Base-by-base conservation (phyloP, 2,888 invertebrate genomes). In the Mythimna loreyi region DNA sequence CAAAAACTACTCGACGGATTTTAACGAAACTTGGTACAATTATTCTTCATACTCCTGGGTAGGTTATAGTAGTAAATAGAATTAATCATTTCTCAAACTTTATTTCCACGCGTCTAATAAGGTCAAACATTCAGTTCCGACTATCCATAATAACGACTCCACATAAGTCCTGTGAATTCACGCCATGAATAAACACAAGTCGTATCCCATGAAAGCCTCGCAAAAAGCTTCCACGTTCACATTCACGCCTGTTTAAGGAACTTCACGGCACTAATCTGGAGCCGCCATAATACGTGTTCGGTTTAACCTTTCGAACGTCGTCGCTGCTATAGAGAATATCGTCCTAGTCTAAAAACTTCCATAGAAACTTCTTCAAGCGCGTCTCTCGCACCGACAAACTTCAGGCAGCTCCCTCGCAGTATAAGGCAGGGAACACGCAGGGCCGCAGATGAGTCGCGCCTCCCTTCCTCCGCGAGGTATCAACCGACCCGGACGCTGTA, bases 401-500 rank as follows among this genome's bases (percentile, higher is more conserved):
- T 87, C 86, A 0, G 90, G 87, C 43, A 85, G 71, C 6, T 72
- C 59, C 2, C 85, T 72, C 7, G 91, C 89, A 2, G 86, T 90
- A 81, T 92, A 93, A 0, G 86, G 86, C 36, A 84, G 80, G 0
- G 68, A 67, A 67, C 90, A 90, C 0, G 69, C 45, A 0, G 87
- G 89, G 0, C 92, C 92, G 75, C 92, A 92, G 3, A 91, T 70
- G 0, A 76, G 75, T 16, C 67, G 50, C 1, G 96, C 95, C n/a
- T 91, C 92, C 1, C 79, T 80, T 2, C 95, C 89, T 9, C 90
- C 90, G 1, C 92, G 81, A 1, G 92, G 90, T 19, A 96, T 80
- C 55, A 97, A 82, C 0, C 91, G 86, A 0, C 96, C 97, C 0
- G 96, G 96, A 5, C 86, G 78, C 21, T 92, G 85, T 87, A 95